A percentile compares a stretch with the other conserved stretches of the same genome.
Evolutionary conservation across 2,888 invertebrate species (phyloP).

Genomic region (Nomada flava): DNA sequence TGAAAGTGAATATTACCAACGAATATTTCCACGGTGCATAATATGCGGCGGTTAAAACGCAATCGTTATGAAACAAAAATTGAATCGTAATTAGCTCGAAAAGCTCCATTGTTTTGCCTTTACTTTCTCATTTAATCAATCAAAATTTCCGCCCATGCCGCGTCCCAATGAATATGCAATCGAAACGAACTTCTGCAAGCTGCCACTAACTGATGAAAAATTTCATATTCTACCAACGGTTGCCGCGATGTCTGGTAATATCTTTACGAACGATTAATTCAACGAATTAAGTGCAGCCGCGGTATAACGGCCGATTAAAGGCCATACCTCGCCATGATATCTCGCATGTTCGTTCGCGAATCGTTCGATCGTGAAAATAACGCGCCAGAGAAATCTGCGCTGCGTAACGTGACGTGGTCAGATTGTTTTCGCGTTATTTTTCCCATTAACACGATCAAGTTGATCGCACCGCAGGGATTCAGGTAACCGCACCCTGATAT

Average conservation of each 20-base stretch:
- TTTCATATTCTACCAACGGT: conserved; percentile 21
- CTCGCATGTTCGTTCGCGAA: not conserved
- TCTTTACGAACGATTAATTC: conserved; percentile 36
- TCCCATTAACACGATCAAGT: conserved; percentile 13
- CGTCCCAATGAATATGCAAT: conserved; percentile 24
- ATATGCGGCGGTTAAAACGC: no score
- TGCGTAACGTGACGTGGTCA: not conserved
- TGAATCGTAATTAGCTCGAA: not conserved
- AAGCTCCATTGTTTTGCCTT: no score
- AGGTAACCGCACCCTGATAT: not conserved
- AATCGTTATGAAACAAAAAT: no score
- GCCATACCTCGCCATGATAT: conserved; percentile 7
- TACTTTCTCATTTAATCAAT: not conserved
- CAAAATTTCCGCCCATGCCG: conserved; percentile 8
- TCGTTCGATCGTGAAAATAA: conserved; percentile 8
- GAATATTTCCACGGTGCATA: no score
- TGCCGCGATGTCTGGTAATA: conserved; percentile 2
- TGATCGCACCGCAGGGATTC: conserved; percentile 11
- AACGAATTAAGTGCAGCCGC: conserved; percentile 16
- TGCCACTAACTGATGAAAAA: not conserved
- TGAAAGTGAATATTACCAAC: no score
- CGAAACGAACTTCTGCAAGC: not conserved
- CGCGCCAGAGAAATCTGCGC: not conserved
- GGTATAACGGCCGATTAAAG: conserved; percentile 24
- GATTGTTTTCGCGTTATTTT: conserved; percentile 10